Conservation (phyloP, 2,797 vertebrate species). For the Gymnodraco acuticeps region DNA sequence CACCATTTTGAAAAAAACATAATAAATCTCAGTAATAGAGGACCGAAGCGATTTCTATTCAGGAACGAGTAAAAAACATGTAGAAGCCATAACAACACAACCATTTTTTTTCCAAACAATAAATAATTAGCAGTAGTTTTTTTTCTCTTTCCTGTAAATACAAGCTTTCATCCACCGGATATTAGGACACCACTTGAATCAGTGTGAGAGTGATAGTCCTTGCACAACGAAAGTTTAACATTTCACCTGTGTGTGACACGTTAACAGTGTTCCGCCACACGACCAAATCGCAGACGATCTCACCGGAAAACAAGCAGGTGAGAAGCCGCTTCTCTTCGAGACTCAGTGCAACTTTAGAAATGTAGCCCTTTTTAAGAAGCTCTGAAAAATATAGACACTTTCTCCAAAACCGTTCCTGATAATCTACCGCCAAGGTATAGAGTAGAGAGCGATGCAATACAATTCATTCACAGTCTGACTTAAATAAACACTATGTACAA, state of each 20-base stretch:
- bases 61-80: conserved; percentile 54
- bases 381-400: conserved; percentile 55
- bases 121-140: conserved; percentile 69
- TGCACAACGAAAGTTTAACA: conserved; percentile 64
- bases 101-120: conserved; percentile 54
- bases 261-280: conserved; percentile 53
- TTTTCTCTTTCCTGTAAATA: conserved; percentile 23
- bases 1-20: conserved; percentile 61
- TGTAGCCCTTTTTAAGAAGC: conserved; percentile 75
- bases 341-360: conserved; percentile 69
- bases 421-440: conserved; percentile 64
- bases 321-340: conserved; percentile 36
- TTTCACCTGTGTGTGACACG: conserved; percentile 58
- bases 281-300: conserved; percentile 18
- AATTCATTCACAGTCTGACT: conserved; percentile 75
- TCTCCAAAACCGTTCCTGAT: conserved; percentile 46
- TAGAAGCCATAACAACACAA: conserved; percentile 60
- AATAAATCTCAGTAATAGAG: conserved; percentile 47
- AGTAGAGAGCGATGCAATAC: conserved; percentile 53
- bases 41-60: conserved; percentile 55
- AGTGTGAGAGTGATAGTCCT: conserved; percentile 60
- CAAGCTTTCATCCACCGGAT: conserved; percentile 56
- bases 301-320: conserved; percentile 30
- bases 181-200: conserved; percentile 52
- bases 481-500: conserved; percentile 80